These are phyloP conservation scores for Brachypalpus laphriformis DNA, from an alignment of 2,888 invertebrate genomes.

Conservation along the genomic window DNA sequence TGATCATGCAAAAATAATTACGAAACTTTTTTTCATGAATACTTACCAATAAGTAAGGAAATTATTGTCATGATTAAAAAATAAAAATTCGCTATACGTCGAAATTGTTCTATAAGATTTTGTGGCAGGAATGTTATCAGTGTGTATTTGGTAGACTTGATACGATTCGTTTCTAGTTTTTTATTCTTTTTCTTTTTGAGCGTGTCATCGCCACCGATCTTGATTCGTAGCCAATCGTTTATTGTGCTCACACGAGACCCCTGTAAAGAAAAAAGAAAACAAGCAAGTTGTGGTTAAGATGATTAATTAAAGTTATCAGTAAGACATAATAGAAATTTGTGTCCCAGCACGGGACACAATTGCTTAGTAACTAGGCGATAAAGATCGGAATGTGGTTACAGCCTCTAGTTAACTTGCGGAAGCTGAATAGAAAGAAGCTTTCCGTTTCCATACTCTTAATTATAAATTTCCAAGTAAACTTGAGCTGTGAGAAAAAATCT, in stretches of 20 bases:
- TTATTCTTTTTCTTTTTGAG: slow-evolving; percentile 79
- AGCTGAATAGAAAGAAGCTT: no score
- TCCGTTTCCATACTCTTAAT: no score
- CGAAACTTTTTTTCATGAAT: no score
- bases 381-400: neutral
- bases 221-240: slow-evolving; percentile 85
- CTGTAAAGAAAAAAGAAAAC: slow-evolving; percentile 80
- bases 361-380: neutral
- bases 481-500: no score
- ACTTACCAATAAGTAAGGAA: slow-evolving; percentile 86
- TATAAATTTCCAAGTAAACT: no score
- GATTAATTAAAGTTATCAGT: neutral
- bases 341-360: no score
- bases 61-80: slow-evolving; percentile 90
- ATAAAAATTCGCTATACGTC: slow-evolving; percentile 92
- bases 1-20: neutral
- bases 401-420: no score
- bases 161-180: slow-evolving; percentile 83
- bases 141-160: slow-evolving; percentile 89
- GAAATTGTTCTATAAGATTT: slow-evolving; percentile 92
- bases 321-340: no score
- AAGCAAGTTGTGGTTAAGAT: no score
- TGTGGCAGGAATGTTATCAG: slow-evolving; percentile 90
- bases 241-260: slow-evolving; percentile 85
- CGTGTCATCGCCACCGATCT: slow-evolving; percentile 85